Base-by-base conservation (phyloP, 2,113 vertebrate genomes). In the Callochromis pleurospilus region DNA sequence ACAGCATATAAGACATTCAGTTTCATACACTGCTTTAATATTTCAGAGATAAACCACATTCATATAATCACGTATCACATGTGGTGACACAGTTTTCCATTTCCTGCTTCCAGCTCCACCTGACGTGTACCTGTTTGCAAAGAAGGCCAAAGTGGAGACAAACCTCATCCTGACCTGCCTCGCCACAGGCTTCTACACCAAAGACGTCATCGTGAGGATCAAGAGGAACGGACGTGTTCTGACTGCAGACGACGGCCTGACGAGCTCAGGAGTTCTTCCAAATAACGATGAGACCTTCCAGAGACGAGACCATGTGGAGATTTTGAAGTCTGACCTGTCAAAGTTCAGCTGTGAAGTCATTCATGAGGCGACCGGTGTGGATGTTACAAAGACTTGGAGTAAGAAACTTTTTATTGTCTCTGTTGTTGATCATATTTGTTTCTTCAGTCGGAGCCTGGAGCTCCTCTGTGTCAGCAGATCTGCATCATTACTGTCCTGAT, bases 151-250 rank as follows among this genome's bases (percentile, higher is more conserved):
- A 38, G 38, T 38, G 38, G 0, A 38, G 36, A 0, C 38, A 11
- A 38, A 38, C 1, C 9, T 38, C 38, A 38, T 38, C 38, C 4
- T 38, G 38, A 38, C 38, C 38, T 38, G 47, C 47, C 15, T 49
- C 47, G 4, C 47, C 47, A 49, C 15, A 17, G 47, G 47, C 47
- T 49, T 49, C 47, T 49, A 49, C 4, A 0, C 1, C 4, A 49
- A 49, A 49, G 1, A 49, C 7, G 0, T 49, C 47, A 8, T 8
- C 0, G 0, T 49, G 4, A 1, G 0, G 47, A 49, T 49, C 15
- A 49, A 0, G 0, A 49, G 15, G 0, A 49, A 49, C 0, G 0
- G 7, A 0, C 47, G 47, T 49, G 0, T 49, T 49, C 47, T 49
- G 15, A 49, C 17, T 1, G 0, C 0, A 49, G 17, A 1, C 7